Percentiles rank a stretch among this genome's conserved stretches.
phyloP scores from a whole-genome alignment of 2,797 vertebrate species.

The Heliangelus exortis region DNA sequence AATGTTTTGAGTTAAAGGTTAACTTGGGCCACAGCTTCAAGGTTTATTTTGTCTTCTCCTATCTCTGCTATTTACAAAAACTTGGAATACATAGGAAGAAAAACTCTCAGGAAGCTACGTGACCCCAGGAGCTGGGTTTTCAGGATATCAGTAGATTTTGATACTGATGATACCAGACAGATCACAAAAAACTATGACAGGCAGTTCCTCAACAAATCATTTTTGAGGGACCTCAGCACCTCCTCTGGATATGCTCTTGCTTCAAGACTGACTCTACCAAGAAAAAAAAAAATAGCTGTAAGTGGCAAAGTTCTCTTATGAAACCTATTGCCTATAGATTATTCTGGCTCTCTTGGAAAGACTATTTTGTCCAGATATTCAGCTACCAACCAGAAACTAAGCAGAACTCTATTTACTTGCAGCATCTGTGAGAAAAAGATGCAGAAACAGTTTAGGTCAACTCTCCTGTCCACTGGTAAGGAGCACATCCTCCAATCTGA shows the following conservation, averaged over 20 bases:
- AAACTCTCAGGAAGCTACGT: not conserved
- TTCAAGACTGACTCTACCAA: not conserved
- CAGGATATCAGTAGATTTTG: conserved; percentile 2
- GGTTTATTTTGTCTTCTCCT: not conserved
- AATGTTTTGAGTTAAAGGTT: not conserved
- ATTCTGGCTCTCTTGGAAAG: not conserved
- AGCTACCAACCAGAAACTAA: not conserved
- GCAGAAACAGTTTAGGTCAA: not conserved
- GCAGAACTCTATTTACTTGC: not conserved
- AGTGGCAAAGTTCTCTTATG: not conserved
- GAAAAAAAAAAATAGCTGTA: not conserved
- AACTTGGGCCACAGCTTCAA: not conserved
- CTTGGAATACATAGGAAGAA: not conserved
- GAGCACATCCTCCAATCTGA: not conserved
- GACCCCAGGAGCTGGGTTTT: not conserved
- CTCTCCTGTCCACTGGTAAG: not conserved
- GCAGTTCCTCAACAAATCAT: not conserved
- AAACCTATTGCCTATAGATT: not conserved
- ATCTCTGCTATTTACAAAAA: not conserved
- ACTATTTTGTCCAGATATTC: not conserved
- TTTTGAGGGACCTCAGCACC: not conserved
- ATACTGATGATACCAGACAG: not conserved
- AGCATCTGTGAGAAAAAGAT: not conserved
- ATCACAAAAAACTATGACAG: not conserved
- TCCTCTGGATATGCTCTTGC: not conserved